A percentile compares a stretch with the other conserved stretches of the same genome.
Evolutionary conservation across 2,797 vertebrate genomes (phyloP).

Genomic region (Leucoraja ocellata): DNA sequence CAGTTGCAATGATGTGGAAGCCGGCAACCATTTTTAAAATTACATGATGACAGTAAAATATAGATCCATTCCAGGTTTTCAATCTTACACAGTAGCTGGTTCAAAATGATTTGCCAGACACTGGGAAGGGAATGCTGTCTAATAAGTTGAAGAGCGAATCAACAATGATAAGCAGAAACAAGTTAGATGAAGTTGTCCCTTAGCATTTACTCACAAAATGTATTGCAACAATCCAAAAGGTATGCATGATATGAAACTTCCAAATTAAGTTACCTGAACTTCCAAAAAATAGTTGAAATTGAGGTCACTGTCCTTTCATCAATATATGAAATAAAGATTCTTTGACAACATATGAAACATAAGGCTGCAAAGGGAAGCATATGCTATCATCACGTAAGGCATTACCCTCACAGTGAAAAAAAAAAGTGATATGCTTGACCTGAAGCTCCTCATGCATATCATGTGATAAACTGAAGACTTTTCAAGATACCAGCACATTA

Average conservation of each 20-base stretch:
- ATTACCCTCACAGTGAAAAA: neutral
- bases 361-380: neutral
- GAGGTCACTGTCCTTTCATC: neutral
- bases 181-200: neutral
- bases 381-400: neutral
- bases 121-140: neutral
- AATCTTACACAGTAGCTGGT: neutral
- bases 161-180: neutral
- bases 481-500: neutral
- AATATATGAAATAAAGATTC: neutral
- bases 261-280: neutral
- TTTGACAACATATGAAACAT: neutral
- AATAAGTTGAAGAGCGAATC: neutral
- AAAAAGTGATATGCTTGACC: neutral
- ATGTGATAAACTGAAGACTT: neutral
- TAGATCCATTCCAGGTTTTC: neutral
- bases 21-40: conserved; percentile 8
- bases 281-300: neutral
- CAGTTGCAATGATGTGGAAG: neutral
- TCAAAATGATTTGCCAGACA: neutral
- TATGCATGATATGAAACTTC: neutral
- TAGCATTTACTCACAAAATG: neutral
- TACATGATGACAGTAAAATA: too few relatives aligned
- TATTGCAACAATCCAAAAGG: neutral
- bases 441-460: neutral